A percentile compares a stretch with the other conserved stretches of the same genome.
These are phyloP conservation scores for Chloroceryle amazona DNA, from an alignment of 2,797 vertebrate species.

Conservation along the genomic window DNA sequence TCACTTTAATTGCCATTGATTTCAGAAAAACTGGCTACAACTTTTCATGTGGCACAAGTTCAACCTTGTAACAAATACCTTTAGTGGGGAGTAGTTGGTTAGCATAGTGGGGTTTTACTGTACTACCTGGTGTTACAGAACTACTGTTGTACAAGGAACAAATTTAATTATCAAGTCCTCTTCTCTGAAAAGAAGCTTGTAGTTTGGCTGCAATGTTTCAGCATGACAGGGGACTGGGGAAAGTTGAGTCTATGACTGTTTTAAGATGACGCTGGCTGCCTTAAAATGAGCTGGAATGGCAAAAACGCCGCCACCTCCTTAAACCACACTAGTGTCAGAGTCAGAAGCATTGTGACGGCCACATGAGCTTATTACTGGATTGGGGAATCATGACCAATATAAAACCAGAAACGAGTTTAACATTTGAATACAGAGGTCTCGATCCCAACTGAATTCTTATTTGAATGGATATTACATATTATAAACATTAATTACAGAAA, in stretches of 20 bases:
- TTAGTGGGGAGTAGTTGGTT: not conserved
- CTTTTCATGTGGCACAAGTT: not conserved
- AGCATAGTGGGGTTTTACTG: not conserved
- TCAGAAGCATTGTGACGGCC: not conserved
- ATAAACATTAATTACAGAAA: not conserved
- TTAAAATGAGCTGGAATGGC: not conserved
- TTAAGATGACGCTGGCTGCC: not conserved
- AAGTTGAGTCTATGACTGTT: not conserved
- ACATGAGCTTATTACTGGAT: not conserved
- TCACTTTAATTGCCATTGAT: not conserved
- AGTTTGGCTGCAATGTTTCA: not conserved
- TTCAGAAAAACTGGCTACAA: slow-evolving; percentile 21
- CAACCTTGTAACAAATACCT: not conserved
- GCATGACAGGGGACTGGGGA: not conserved
- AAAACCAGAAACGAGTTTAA: not conserved
- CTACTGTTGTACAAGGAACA: not conserved
- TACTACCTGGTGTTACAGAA: not conserved
- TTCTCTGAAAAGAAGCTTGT: not conserved
- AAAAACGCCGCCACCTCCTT: not conserved
- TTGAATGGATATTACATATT: not conserved
- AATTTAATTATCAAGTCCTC: not conserved
- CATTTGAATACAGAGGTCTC: not conserved
- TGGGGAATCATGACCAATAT: not conserved
- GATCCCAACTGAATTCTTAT: not conserved
- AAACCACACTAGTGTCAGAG: not conserved